Percentiles rank a stretch among this genome's conserved stretches.
These are phyloP conservation scores for Merluccius polli DNA, from an alignment of 2,797 vertebrate genomes.

Conservation along the genomic window DNA sequence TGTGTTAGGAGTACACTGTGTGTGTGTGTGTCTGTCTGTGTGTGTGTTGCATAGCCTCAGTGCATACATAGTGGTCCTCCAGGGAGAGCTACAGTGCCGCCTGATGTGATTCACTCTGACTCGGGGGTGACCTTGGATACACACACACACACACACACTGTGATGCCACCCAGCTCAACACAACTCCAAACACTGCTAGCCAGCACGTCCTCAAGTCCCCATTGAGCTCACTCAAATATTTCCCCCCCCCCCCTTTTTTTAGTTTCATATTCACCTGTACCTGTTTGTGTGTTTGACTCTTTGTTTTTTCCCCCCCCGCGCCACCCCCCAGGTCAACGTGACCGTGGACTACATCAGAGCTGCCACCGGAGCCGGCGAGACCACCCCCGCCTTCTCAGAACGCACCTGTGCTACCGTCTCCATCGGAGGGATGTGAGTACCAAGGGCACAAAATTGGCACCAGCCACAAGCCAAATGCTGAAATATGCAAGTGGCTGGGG, in stretches of 20 bases:
- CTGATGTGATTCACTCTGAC: conserved; percentile 81
- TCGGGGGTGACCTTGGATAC: conserved; percentile 79
- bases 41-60: conserved; percentile 54
- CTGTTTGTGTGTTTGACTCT: neutral
- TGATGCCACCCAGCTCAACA: neutral
- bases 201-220: conserved; percentile 8
- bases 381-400: conserved; percentile 86
- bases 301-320: neutral
- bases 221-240: conserved; percentile 23
- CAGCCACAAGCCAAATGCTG: too few relatives aligned
- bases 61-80: conserved; percentile 61
- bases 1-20: conserved; percentile 40
- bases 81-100: conserved; percentile 66
- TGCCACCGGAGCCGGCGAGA: conserved; percentile 79
- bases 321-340: conserved; percentile 87
- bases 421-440: conserved; percentile 94
- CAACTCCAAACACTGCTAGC: conserved; percentile 24
- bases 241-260: conserved; percentile 17
- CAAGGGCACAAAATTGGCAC: too few relatives aligned
- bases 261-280: too few relatives aligned
- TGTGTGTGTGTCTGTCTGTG: conserved; percentile 19
- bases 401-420: conserved; percentile 94
- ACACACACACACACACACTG: neutral
- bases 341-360: conserved; percentile 96
- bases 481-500: too few relatives aligned